Percentiles rank a stretch among this genome's conserved stretches.
phyloP scores from a whole-genome alignment of 2,113 vertebrate genomes.

The Pholis gunnellus region DNA sequence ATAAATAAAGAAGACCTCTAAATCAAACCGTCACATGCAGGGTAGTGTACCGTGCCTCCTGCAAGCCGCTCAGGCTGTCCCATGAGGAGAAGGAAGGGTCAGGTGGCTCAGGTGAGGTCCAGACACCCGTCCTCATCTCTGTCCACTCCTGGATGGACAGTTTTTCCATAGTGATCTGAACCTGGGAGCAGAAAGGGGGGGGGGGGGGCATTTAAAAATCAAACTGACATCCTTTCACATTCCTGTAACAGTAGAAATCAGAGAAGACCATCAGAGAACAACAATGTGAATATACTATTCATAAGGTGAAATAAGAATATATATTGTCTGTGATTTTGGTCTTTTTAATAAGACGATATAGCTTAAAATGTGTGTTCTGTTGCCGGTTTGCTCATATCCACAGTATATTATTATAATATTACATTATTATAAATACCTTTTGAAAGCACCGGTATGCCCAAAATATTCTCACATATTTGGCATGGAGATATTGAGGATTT shows the following conservation, averaged over 20 bases:
- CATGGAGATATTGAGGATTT: background rate
- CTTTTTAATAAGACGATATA: background rate
- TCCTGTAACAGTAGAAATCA: background rate
- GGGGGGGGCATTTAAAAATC: background rate
- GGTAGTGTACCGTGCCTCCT: conserved; percentile 35
- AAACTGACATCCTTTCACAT: background rate
- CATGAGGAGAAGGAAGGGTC: conserved; percentile 31
- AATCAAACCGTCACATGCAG: background rate
- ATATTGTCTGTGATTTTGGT: background rate
- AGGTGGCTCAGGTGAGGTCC: conserved; percentile 63
- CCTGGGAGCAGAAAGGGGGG: conserved; percentile 15
- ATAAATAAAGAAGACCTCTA: background rate
- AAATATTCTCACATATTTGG: background rate
- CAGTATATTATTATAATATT: background rate
- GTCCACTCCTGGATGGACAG: conserved; percentile 31
- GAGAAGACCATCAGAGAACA: background rate
- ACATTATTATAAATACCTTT: background rate
- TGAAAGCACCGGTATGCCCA: background rate
- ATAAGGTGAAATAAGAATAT: background rate
- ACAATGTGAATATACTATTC: background rate
- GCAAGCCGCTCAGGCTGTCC: background rate
- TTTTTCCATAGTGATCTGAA: conserved; percentile 47
- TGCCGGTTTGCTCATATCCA: background rate
- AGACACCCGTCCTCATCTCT: conserved; percentile 33
- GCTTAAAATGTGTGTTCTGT: background rate